phyloP scores from a whole-genome alignment of 2,113 vertebrate genomes.

The Macquaria ambigua region DNA sequence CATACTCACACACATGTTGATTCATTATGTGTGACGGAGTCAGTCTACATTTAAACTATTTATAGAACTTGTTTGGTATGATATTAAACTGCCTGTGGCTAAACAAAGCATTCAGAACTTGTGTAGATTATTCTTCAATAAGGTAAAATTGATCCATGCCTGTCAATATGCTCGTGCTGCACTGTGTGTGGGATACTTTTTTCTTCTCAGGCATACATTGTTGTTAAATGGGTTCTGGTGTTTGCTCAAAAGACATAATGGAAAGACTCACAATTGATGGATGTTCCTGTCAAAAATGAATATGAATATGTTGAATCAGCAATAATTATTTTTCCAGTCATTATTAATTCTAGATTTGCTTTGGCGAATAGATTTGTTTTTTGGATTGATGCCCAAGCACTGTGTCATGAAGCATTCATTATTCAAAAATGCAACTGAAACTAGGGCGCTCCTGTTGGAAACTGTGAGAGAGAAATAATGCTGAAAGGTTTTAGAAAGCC shows the following conservation, averaged over 20 bases:
- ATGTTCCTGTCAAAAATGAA: constrained; percentile 59
- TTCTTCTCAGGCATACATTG: neutral
- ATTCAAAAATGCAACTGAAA: constrained; percentile 62
- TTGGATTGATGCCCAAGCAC: constrained; percentile 65
- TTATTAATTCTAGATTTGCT: constrained; percentile 72
- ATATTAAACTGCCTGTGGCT: constrained; percentile 48
- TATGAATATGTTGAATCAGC: constrained; percentile 58
- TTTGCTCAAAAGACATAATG: constrained; percentile 55
- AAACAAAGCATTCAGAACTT: constrained; percentile 38
- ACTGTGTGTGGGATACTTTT: neutral
- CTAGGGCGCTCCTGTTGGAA: constrained; percentile 58
- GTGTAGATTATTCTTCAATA: constrained; percentile 49
- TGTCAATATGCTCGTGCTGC: constrained; percentile 27
- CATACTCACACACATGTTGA: constrained; percentile 15
- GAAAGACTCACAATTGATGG: constrained; percentile 57
- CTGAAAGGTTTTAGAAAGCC: constrained; percentile 68
- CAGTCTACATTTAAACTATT: constrained; percentile 41
- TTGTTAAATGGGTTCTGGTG: constrained; percentile 47
- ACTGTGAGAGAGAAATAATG: constrained; percentile 54
- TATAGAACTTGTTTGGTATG: constrained; percentile 16
- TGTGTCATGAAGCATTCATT: constrained; percentile 69
- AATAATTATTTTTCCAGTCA: constrained; percentile 55
- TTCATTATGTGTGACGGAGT: constrained; percentile 36
- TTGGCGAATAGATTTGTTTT: constrained; percentile 66
- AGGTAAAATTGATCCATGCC: constrained; percentile 38